A percentile compares a stretch with the other conserved stretches of the same genome.
Conservation (phyloP, 2,113 vertebrate species). For the Nansenia antarctica region DNA sequence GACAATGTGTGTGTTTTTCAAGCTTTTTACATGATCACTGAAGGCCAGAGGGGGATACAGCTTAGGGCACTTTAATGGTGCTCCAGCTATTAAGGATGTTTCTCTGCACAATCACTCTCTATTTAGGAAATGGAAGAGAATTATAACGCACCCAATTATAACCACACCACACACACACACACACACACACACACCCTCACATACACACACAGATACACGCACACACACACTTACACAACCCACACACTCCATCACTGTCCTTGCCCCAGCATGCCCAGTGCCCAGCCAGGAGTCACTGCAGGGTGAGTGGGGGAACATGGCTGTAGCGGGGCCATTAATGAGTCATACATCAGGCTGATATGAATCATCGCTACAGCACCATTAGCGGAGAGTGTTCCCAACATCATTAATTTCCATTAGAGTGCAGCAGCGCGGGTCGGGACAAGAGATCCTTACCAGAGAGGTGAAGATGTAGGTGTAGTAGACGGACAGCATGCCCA, state of each 20-base stretch:
- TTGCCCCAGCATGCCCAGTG: slow-evolving; percentile 2
- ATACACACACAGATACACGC: no score
- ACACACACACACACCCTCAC: no score
- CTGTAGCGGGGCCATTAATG: slow-evolving; percentile 38
- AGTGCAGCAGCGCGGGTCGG: slow-evolving; percentile 40
- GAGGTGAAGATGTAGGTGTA: slow-evolving; percentile 99
- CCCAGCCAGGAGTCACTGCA: no score
- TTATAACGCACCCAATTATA: no score
- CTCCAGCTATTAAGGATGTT: background rate
- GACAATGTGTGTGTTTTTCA: no score
- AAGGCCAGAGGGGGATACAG: no score
- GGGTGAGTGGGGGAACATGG: background rate
- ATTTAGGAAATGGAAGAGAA: background rate
- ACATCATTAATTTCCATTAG: slow-evolving; percentile 67
- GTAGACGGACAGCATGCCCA: slow-evolving; percentile 97
- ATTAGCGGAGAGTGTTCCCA: slow-evolving; percentile 63
- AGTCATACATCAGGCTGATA: slow-evolving; percentile 64
- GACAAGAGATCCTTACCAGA: slow-evolving; percentile 90
- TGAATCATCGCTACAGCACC: slow-evolving; percentile 56
- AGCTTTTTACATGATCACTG: no score
- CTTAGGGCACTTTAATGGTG: no score
- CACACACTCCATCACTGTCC: background rate
- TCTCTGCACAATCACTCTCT: background rate
- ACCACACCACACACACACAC: no score
- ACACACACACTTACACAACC: no score